A percentile compares a stretch with the other conserved stretches of the same genome.
phyloP scores from a whole-genome alignment of 2,888 invertebrate species.

The Diarsia dahlii region DNA sequence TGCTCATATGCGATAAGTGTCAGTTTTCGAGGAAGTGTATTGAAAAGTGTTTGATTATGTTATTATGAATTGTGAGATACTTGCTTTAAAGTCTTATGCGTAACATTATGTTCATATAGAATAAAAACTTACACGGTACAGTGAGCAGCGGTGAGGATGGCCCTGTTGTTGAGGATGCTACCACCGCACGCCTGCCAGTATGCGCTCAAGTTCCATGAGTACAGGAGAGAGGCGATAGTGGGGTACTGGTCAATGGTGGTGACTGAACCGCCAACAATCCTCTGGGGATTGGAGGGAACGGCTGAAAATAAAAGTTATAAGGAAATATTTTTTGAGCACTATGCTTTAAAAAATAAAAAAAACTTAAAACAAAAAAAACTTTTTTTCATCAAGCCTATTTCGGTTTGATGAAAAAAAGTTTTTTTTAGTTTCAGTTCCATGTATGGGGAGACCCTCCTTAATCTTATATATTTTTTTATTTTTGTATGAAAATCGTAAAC shows the following conservation, averaged over 20 bases:
- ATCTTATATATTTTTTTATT: too few species aligned
- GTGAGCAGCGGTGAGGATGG: constrained; percentile 68
- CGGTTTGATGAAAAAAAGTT: too few species aligned
- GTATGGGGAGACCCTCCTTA: too few species aligned
- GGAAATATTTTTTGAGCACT: not conserved
- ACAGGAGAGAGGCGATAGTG: constrained; percentile 61
- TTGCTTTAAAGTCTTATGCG: not conserved
- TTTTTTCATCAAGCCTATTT: too few species aligned
- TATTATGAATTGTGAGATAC: not conserved
- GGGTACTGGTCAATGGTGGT: constrained; percentile 67
- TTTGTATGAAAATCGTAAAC: too few species aligned
- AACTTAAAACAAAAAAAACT: too few species aligned
- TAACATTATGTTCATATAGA: too few species aligned
- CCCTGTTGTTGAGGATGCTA: constrained; percentile 64
- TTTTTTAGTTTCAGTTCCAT: too few species aligned
- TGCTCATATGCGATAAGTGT: too few species aligned
- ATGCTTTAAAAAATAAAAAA: too few species aligned
- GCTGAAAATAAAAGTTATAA: constrained; percentile 45
- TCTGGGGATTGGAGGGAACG: constrained; percentile 58
- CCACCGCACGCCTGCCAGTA: constrained; percentile 69
- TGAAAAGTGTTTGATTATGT: not conserved
- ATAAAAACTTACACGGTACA: constrained; percentile 37
- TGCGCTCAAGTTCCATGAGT: constrained; percentile 41
- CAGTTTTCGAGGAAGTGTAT: too few species aligned
- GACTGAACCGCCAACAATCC: constrained; percentile 73